Evolutionary conservation across 2,113 vertebrate genomes (phyloP), one percentile per base, ranked within the genome.

Genomic region (Colossoma macropomum): DNA sequence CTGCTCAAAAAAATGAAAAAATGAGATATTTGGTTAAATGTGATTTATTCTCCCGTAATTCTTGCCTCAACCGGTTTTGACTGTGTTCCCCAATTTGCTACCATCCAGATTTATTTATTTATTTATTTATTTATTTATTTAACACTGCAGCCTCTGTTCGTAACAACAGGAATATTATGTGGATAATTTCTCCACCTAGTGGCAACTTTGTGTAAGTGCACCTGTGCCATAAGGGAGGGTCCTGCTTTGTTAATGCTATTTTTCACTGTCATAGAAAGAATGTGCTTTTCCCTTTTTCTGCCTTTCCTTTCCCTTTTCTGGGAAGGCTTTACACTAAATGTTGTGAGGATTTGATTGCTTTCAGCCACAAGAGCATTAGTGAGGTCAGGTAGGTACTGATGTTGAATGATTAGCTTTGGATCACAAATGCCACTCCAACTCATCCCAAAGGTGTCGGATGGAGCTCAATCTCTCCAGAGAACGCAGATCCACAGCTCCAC

Each of bases 151-250:
- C 28, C 12, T 1, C 16, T 6, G 62, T 30, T 30, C 62, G 28
- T 25, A 15, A 2, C 15, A 15, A 2, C 15, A 65, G 12, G n/a
- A 16, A 9, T 9, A 23, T 69, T 23, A 17, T 38, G 23, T 68
- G 71, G 71, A 54, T 17, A 34, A 17, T 30, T 6, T 27, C 50
- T 30, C 50, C 50, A 75, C 50, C 72, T 75, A 75, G 72, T 75
- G 72, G 27, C 50, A 8, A 15, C 6, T 30, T 4, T 32, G 27
- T 75, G 16, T 48, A 54, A 56, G 15, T 54, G 13, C 52, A 30
- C 21, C 27, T 56, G 71, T 74, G 12, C 4, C 30, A 19, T 1
- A 13, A 74, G 4, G 28, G 30, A 56, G 25, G 45, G 23, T 38
- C 23, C 34, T 71, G 13, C 13, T 71, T 8, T 45, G 59, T 4